A percentile compares a stretch with the other conserved stretches of the same genome.
Evolutionary conservation across 1,140 invertebrate genomes (phyloP).

Genomic region (Monomorium pharaonis): DNA sequence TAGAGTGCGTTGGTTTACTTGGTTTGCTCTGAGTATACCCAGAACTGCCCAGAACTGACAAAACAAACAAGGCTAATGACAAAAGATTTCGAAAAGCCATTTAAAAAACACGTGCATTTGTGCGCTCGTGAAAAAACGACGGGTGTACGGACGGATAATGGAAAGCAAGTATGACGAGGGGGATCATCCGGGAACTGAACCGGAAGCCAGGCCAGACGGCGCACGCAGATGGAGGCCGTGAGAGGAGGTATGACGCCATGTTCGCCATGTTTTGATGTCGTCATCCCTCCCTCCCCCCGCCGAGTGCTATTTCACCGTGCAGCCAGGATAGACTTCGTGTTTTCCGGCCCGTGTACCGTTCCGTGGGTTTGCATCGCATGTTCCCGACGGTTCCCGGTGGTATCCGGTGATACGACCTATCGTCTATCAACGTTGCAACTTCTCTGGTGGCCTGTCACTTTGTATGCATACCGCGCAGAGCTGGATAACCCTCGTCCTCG

Average conservation of each 20-base stretch:
- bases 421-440: no score
- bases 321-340: slow-evolving; percentile 68
- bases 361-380: slow-evolving; percentile 63
- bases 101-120: no score
- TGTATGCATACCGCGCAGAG: slow-evolving; percentile 4
- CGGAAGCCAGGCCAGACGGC: neutral
- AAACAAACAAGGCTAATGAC: no score
- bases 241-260: slow-evolving; percentile 81
- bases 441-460: slow-evolving; percentile 26
- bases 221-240: slow-evolving; percentile 47
- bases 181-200: neutral
- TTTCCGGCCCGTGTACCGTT: slow-evolving; percentile 70
- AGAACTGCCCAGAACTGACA: no score
- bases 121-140: no score
- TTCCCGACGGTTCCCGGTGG: slow-evolving; percentile 62
- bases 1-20: no score
- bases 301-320: slow-evolving; percentile 58
- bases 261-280: slow-evolving; percentile 84
- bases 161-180: no score
- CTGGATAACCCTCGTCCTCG: slow-evolving; percentile 35
- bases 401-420: slow-evolving; percentile 22
- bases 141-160: no score
- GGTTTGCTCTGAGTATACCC: no score
- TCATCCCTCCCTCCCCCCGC: slow-evolving; percentile 72
- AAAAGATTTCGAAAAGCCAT: no score